Evolutionary conservation across 1,140 invertebrate genomes (phyloP), one percentile per base, ranked within the genome.

Genomic region (Mya arenaria): DNA sequence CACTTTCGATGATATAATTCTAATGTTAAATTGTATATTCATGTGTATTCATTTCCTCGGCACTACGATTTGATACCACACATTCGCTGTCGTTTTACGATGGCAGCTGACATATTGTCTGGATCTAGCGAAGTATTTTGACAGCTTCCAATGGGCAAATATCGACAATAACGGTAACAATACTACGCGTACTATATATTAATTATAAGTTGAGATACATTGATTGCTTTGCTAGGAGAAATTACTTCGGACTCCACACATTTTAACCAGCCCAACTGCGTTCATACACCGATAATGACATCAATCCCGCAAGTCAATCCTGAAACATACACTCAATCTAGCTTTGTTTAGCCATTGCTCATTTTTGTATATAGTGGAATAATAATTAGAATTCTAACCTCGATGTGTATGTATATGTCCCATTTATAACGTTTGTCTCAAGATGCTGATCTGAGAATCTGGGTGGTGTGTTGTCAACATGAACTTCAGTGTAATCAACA

Each of bases 401-500:
- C 8, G 72, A 75, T 25, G 72, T 62, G 48, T 75, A 56, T 17
- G 37, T 75, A 25, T 75, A 63, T 1, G 58, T 17, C 8, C 56
- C 58, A 75, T 75, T 63, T 25, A 13, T 34, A 41, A 75, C 39
- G 48, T 75, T 75, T 44, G 32, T 15, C 23, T 39, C 3, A 19
- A 75, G 23, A 0, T 44, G 28, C 17, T 62, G 25, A 32, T 30
- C 19, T n/a, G 72, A 32, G 19, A 75, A 25, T 4, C 19, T 28
- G 8, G 72, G 72, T 15, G 56, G 56, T 23, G 36, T 75, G 25
- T 62, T 62, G 19, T 75, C 72, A 13, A 75, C 44, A 39, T 62
- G 72, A 0, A 75, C 56, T 39, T 62, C 55, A 5, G 72, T 75
- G 55, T 41, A 62, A 32, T 75, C 72, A 0, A 58, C 56, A n/a